phyloP scores from a whole-genome alignment of 2,888 invertebrate species.

The Fissipunctia ypsillon region DNA sequence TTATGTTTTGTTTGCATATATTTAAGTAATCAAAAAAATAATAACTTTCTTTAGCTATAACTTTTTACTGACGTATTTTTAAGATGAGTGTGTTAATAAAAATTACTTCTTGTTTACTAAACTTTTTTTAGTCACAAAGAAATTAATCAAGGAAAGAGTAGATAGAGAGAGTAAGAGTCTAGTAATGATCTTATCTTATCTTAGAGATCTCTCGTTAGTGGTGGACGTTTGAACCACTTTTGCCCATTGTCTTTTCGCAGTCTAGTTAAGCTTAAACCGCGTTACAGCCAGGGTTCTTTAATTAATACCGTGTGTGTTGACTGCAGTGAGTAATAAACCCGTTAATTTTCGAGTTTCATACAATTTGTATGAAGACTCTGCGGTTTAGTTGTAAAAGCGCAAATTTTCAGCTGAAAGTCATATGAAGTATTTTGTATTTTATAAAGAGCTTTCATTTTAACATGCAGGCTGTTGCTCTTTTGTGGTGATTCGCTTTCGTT shows the following conservation, averaged over 20 bases:
- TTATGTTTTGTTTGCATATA: too few species aligned
- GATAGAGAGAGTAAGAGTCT: too few species aligned
- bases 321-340: constrained; percentile 9
- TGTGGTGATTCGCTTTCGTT: not conserved
- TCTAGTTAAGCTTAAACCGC: not conserved
- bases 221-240: not conserved
- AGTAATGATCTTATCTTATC: too few species aligned
- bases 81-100: too few species aligned
- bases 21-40: too few species aligned
- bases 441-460: constrained; percentile 3
- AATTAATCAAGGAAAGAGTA: too few species aligned
- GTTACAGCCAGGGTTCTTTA: constrained; percentile 7
- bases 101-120: too few species aligned
- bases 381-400: not conserved
- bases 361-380: constrained; percentile 25
- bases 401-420: constrained; percentile 11
- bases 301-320: constrained; percentile 4
- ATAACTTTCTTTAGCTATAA: too few species aligned
- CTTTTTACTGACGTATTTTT: too few species aligned
- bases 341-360: constrained; percentile 12
- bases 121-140: too few species aligned
- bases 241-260: not conserved
- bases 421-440: constrained; percentile 1
- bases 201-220: too few species aligned
- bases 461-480: not conserved